These are phyloP conservation scores for human DNA, from an alignment of 2,113 vertebrate genomes.

Conservation along the genomic window DNA sequence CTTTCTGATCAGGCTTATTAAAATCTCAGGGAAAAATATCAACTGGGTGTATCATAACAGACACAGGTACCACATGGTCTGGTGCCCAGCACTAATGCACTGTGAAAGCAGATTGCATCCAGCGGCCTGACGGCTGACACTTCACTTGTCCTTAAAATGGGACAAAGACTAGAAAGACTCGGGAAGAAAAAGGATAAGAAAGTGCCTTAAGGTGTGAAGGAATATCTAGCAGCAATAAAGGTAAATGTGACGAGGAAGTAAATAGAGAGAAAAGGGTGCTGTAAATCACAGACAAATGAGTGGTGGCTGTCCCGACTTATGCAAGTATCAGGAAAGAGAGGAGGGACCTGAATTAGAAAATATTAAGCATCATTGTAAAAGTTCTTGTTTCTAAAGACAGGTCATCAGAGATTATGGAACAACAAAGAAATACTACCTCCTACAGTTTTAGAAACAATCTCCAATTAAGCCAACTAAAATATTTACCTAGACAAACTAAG, in stretches of 20 bases:
- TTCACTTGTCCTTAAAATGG: constrained; percentile 47
- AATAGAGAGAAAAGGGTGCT: neutral
- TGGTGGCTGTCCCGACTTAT: neutral
- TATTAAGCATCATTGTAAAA: neutral
- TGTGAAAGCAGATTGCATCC: constrained; percentile 67
- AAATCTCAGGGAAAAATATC: constrained; percentile 51
- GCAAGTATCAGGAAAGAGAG: neutral
- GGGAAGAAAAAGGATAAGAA: constrained; percentile 21
- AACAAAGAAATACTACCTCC: neutral
- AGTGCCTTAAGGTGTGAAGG: neutral
- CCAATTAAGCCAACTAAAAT: constrained; percentile 29
- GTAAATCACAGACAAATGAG: neutral
- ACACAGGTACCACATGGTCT: constrained; percentile 33
- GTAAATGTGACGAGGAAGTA: neutral
- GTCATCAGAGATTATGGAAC: neutral
- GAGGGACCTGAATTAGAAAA: neutral
- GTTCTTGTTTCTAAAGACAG: constrained; percentile 37
- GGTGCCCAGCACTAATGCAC: constrained; percentile 54
- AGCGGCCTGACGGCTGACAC: neutral
- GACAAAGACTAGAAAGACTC: neutral
- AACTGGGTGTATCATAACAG: constrained; percentile 38
- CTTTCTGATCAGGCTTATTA: constrained; percentile 51
- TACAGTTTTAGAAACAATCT: neutral
- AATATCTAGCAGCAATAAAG: neutral
- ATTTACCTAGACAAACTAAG: constrained; percentile 23